These are phyloP conservation scores for Ochotona curzoniae DNA, from an alignment of 2,113 vertebrate genomes.

Conservation along the genomic window DNA sequence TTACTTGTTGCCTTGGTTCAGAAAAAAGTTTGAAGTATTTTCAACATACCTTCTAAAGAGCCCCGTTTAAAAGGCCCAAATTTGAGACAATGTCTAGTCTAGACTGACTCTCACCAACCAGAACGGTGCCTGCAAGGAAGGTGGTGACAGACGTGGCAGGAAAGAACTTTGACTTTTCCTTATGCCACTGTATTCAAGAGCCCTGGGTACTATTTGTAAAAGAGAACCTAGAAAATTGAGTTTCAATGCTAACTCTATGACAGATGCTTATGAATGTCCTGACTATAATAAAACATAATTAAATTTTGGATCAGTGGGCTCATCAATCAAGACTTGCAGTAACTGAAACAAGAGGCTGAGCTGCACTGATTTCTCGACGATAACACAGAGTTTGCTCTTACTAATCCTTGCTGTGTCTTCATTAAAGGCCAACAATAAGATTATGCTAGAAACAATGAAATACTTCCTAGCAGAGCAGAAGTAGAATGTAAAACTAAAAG, in stretches of 20 bases:
- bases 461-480: conserved; percentile 34
- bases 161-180: not conserved
- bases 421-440: conserved; percentile 31
- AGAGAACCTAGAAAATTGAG: conserved; percentile 54
- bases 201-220: not conserved
- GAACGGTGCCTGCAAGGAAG: not conserved
- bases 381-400: not conserved
- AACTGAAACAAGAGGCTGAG: conserved; percentile 21
- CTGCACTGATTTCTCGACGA: not conserved
- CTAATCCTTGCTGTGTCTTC: conserved; percentile 7
- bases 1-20: conserved; percentile 45
- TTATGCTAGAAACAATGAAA: conserved; percentile 40
- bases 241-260: conserved; percentile 37
- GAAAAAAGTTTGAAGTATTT: conserved; percentile 29
- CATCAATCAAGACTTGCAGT: conserved; percentile 23
- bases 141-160: not conserved
- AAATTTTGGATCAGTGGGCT: conserved; percentile 35
- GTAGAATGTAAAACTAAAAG: conserved; percentile 62
- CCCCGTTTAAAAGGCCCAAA: not conserved
- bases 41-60: conserved; percentile 3
- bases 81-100: not conserved
- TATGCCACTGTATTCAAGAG: conserved; percentile 2
- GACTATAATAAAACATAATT: conserved; percentile 12
- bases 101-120: conserved; percentile 3
- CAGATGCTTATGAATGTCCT: conserved; percentile 31